Percentiles rank a stretch among this genome's conserved stretches.
phyloP scores from a whole-genome alignment of 2,888 invertebrate species.

The Rutpela maculata region DNA sequence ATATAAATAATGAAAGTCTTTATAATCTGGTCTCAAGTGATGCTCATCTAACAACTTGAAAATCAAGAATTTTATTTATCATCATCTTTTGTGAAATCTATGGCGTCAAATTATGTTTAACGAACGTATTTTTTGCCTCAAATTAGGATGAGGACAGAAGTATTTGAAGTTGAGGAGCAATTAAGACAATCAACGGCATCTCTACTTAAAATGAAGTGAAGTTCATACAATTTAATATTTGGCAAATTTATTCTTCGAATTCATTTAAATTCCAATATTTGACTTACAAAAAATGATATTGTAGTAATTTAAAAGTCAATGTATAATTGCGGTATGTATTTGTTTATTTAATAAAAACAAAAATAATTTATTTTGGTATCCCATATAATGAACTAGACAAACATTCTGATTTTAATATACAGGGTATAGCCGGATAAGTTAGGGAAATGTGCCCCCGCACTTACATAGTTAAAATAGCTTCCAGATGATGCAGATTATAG shows the following conservation, averaged over 20 bases:
- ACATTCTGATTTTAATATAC: too few species aligned
- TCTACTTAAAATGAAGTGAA: neutral
- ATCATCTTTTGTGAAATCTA: constrained; percentile 5
- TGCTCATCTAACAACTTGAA: constrained; percentile 33
- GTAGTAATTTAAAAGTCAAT: too few species aligned
- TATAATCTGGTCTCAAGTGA: constrained; percentile 30
- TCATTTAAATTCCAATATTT: neutral
- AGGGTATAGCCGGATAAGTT: too few species aligned
- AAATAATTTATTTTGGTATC: too few species aligned
- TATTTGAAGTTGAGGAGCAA: constrained; percentile 2
- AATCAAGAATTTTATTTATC: constrained; percentile 25
- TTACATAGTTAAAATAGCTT: too few species aligned
- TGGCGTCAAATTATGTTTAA: constrained; percentile 2
- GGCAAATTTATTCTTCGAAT: neutral
- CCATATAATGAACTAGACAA: too few species aligned
- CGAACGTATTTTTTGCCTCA: neutral
- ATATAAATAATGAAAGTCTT: constrained; percentile 27
- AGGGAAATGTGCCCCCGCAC: too few species aligned
- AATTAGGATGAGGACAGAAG: neutral
- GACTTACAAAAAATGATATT: neutral
- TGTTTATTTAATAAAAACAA: too few species aligned
- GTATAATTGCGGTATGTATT: too few species aligned
- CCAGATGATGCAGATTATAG: too few species aligned
- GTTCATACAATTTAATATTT: neutral
- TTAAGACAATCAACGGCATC: constrained; percentile 3